These are phyloP conservation scores for Alligator mississippiensis DNA, from an alignment of 2,113 vertebrate genomes.

Conservation along the genomic window DNA sequence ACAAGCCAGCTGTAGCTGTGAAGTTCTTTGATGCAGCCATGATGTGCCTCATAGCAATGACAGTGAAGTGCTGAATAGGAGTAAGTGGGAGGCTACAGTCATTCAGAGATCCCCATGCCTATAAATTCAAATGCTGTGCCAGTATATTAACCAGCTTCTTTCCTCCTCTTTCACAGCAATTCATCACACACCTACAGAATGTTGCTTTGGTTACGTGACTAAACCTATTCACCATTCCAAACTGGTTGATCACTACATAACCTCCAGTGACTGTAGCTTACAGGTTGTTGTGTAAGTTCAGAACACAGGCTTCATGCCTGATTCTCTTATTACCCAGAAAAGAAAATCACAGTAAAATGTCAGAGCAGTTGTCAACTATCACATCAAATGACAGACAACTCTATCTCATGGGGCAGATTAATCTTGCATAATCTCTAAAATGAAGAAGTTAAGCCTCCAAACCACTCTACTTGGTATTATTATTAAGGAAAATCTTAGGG, in stretches of 20 bases:
- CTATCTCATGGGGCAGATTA: neutral
- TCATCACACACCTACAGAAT: neutral
- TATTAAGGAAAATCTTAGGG: neutral
- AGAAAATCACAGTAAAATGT: neutral
- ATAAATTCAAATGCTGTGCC: neutral
- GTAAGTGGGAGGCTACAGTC: neutral
- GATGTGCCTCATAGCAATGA: no score
- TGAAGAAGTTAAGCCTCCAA: neutral
- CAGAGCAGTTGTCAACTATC: neutral
- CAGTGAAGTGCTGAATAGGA: no score
- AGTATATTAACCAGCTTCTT: neutral
- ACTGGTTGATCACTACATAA: neutral
- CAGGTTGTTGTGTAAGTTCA: neutral
- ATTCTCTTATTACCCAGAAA: neutral
- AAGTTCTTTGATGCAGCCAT: no score
- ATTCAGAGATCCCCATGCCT: neutral
- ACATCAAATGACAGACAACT: neutral
- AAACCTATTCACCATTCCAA: accelerated
- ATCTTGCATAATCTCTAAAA: neutral
- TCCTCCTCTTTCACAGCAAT: neutral
- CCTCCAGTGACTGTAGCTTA: neutral
- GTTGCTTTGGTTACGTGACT: neutral
- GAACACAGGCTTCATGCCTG: neutral
- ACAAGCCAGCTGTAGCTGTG: no score
- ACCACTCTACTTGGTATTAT: neutral